Base-by-base conservation (phyloP, 2,888 invertebrate genomes). In the Aphidius colemani region DNA sequence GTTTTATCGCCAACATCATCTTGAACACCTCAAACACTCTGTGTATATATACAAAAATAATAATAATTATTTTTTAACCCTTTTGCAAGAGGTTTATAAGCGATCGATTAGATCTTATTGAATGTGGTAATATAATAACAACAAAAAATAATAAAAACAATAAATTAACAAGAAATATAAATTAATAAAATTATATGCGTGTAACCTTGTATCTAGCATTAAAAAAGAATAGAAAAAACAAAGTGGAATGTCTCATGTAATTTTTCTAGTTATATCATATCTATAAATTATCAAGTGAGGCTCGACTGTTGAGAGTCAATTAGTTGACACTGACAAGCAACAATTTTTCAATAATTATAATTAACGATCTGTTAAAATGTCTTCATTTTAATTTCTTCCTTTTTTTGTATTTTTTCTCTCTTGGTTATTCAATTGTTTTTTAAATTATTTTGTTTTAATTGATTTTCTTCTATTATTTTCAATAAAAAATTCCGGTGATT, bases 1-100 rank as follows among this genome's bases (percentile, higher is more conserved):
- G 66, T 69, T 30, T 30, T 70, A 70, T 70, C 70, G 69, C 53
- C 59, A 60, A 66, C 70, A 63, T 69, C 70, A 70, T 70, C 70
- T 70, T 57, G 61, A 50, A 65, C 65, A 63, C 62, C 62, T 61
- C 61, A 51, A 66, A 48, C 18, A 51, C 49, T 39, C 7, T n/a
- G 30, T 59, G 50, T 49, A 1, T 44, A 40, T 45, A 13, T 39
- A 6, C 3, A 39, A 41, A 41, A 9, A 40, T 11, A 41, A 58
- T 57, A 57, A 43, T 39, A 43, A 57, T 51, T 44, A 63, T 63
- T 63, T n/a, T 57, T 63, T 63, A 45, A 63, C 57, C 62, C 44
- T 48, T 59, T 59, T 9, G 48, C 63, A 51, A 40, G 39, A 63
- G 39, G 51, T 64, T 64, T 55, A 55, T 46, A 40, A 53, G 53